Percentiles rank a stretch among this genome's conserved stretches.
These are phyloP conservation scores for Prosopocoilus inquinatus DNA, from an alignment of 2,888 invertebrate species.

Conservation along the genomic window DNA sequence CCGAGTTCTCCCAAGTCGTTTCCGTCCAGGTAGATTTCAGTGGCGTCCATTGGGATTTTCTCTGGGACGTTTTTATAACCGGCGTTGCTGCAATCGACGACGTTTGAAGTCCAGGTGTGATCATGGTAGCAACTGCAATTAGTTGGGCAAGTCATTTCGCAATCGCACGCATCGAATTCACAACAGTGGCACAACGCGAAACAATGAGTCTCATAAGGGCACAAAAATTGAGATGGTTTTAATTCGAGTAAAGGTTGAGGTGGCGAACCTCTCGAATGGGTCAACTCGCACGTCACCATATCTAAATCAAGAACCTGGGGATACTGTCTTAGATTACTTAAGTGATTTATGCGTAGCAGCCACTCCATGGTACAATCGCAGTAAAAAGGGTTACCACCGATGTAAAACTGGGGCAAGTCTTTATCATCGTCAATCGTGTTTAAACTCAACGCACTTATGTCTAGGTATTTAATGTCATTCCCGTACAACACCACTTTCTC, in stretches of 20 bases:
- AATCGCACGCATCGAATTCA: conserved; percentile 88
- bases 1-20: conserved; percentile 75
- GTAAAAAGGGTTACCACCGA: conserved; percentile 78
- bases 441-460: conserved; percentile 69
- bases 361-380: conserved; percentile 89
- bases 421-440: conserved; percentile 64
- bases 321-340: conserved; percentile 69
- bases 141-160: conserved; percentile 86
- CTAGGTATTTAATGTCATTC: conserved; percentile 70
- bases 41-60: conserved; percentile 85
- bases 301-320: conserved; percentile 79
- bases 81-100: conserved; percentile 78
- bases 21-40: conserved; percentile 82
- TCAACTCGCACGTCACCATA: conserved; percentile 72
- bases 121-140: conserved; percentile 87
- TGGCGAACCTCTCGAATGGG: conserved; percentile 63
- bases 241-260: conserved; percentile 66
- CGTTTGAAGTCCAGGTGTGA: conserved; percentile 80
- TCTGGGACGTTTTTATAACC: conserved; percentile 73
- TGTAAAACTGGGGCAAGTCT: conserved; percentile 74
- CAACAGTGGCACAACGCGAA: conserved; percentile 86
- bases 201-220: conserved; percentile 79
- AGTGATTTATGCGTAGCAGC: conserved; percentile 76
- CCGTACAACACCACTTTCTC: conserved; percentile 75
- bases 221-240: conserved; percentile 74